These are phyloP conservation scores for Drosophila pectinifera DNA, from an alignment of 1,140 invertebrate species.

Conservation along the genomic window DNA sequence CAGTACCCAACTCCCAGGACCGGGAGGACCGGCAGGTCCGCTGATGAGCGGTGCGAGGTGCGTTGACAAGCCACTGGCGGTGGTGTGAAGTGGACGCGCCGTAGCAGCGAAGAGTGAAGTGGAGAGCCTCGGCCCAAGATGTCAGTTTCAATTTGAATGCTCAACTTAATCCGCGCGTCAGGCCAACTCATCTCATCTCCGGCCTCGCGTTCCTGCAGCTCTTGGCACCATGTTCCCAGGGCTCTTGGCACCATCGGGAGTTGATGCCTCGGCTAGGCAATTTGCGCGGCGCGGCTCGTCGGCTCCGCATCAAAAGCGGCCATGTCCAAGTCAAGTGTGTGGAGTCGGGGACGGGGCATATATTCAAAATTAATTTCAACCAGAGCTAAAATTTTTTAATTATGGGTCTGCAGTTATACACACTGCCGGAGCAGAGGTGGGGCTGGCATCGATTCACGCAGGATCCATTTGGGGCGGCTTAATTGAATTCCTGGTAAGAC, in stretches of 20 bases:
- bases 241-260: constrained; percentile 19
- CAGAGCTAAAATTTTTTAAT: constrained; percentile 80
- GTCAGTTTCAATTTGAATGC: constrained; percentile 83
- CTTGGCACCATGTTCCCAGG: constrained; percentile 52
- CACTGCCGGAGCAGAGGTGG: constrained; percentile 15
- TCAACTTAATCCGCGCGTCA: constrained; percentile 82
- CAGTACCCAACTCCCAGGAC: constrained; percentile 3
- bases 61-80: constrained; percentile 19
- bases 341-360: constrained; percentile 15
- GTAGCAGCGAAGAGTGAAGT: constrained; percentile 8
- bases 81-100: constrained; percentile 37
- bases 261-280: constrained; percentile 66
- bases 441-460: constrained; percentile 53
- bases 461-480: constrained; percentile 62
- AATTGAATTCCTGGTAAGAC: constrained; percentile 74
- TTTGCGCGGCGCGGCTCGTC: constrained; percentile 70
- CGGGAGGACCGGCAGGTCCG: constrained; percentile 12
- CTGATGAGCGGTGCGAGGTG: constrained; percentile 56
- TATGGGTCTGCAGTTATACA: constrained; percentile 71
- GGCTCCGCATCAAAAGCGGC: constrained; percentile 70
- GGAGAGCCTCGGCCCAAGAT: constrained; percentile 49
- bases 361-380: constrained; percentile 83
- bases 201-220: constrained; percentile 7
- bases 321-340: constrained; percentile 71
- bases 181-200: constrained; percentile 46